Evolutionary conservation across 2,113 vertebrate genomes (phyloP).

Genomic region (Glareola pratincola): DNA sequence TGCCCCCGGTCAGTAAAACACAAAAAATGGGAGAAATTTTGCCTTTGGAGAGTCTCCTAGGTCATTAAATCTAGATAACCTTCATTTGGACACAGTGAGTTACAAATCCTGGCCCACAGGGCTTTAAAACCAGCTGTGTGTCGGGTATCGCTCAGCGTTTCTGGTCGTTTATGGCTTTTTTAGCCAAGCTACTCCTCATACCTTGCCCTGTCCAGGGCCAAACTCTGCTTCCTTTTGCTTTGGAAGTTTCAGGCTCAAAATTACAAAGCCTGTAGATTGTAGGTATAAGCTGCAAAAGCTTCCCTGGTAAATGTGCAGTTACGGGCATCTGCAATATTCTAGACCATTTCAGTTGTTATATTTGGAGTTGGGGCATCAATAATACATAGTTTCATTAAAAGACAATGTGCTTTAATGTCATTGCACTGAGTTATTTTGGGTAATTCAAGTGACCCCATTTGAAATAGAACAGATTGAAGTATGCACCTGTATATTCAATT

Average conservation of each 20-base stretch:
- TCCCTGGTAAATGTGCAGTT: not conserved
- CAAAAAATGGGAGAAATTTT: not conserved
- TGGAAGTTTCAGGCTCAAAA: not conserved
- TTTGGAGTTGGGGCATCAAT: not conserved
- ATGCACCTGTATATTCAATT: not conserved
- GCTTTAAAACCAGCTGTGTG: not conserved
- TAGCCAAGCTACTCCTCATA: not conserved
- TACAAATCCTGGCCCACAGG: not conserved
- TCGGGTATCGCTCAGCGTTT: not conserved
- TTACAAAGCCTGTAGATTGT: not conserved
- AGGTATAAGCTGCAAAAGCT: not conserved
- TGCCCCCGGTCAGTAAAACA: not conserved
- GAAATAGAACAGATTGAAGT: not conserved
- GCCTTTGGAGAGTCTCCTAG: not conserved
- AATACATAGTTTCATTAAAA: conserved; percentile 43
- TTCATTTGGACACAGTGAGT: not conserved
- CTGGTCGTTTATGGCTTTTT: not conserved
- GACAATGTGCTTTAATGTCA: conserved; percentile 14
- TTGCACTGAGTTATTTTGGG: conserved; percentile 15
- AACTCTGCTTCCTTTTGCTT: not conserved
- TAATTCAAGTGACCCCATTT: not conserved
- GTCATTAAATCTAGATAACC: not conserved
- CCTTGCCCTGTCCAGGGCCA: not conserved
- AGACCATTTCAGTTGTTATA: not conserved
- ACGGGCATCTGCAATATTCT: not conserved